A percentile compares a stretch with the other conserved stretches of the same genome.
These are phyloP conservation scores for Phortica magna DNA, from an alignment of 2,888 invertebrate genomes.

Conservation along the genomic window DNA sequence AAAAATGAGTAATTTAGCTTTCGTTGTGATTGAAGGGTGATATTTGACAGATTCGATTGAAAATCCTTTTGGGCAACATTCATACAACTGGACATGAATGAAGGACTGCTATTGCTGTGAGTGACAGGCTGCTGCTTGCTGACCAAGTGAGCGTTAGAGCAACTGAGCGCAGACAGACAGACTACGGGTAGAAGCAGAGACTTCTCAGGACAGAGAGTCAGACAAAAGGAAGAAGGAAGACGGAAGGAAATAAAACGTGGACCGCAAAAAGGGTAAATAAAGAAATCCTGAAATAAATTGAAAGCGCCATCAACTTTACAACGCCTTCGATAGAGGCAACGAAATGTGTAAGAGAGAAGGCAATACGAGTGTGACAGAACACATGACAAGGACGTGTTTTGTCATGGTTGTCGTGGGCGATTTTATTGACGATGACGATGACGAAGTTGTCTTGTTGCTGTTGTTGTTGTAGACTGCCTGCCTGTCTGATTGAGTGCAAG, in stretches of 20 bases:
- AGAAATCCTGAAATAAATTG: slow-evolving; percentile 61
- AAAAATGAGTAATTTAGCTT: slow-evolving; percentile 67
- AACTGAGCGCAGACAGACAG: slow-evolving; percentile 60
- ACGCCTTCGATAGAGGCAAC: not conserved
- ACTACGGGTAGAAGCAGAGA: slow-evolving; percentile 67
- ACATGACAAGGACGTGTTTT: not conserved
- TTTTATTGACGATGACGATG: not conserved
- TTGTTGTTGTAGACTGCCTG: slow-evolving; percentile 30
- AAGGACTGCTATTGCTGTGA: slow-evolving; percentile 43
- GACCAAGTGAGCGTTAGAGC: slow-evolving; percentile 46
- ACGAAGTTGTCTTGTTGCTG: too few relatives aligned
- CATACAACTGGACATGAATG: slow-evolving; percentile 28
- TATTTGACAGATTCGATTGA: slow-evolving; percentile 76
- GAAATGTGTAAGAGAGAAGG: not conserved
- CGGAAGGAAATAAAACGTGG: slow-evolving; percentile 26
- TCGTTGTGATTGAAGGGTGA: slow-evolving; percentile 74
- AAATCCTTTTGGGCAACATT: slow-evolving; percentile 63
- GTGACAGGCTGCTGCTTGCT: slow-evolving; percentile 56
- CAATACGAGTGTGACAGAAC: not conserved
- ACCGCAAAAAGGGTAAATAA: slow-evolving; percentile 28
- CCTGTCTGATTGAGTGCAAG: slow-evolving; percentile 58
- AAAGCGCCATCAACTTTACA: slow-evolving; percentile 61
- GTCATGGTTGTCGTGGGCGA: slow-evolving; percentile 14
- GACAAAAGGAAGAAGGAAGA: not conserved
- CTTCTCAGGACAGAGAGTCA: slow-evolving; percentile 53